A percentile compares a stretch with the other conserved stretches of the same genome.
Evolutionary conservation across 2,797 vertebrate genomes (phyloP).

Genomic region (Danio choprae): DNA sequence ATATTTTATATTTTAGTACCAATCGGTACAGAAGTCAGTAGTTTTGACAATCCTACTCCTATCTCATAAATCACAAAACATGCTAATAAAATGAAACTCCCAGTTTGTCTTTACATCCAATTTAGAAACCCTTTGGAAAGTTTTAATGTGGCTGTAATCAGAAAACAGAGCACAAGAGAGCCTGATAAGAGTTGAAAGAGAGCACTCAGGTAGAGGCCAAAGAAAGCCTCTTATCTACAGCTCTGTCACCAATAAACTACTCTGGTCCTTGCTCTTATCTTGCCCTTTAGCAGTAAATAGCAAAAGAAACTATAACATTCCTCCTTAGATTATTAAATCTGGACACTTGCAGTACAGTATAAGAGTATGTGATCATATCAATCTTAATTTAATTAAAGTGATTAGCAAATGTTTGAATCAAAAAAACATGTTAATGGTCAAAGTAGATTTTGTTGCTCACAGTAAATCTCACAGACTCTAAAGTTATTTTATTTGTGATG

Average conservation of each 20-base stretch:
- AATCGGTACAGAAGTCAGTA: too few relatives aligned
- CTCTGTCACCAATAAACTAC: conserved; percentile 55
- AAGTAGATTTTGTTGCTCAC: not conserved
- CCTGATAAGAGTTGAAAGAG: conserved; percentile 54
- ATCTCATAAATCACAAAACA: conserved; percentile 14
- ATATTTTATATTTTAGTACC: too few relatives aligned
- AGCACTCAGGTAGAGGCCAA: conserved; percentile 50
- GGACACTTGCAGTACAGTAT: not conserved
- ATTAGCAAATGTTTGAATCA: not conserved
- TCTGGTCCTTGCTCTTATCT: conserved; percentile 39
- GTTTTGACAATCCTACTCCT: not conserved
- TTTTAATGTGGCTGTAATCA: conserved; percentile 42
- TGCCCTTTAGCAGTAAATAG: conserved; percentile 48
- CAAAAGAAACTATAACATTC: conserved; percentile 43
- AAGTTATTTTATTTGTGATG: not conserved
- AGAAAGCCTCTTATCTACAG: conserved; percentile 64
- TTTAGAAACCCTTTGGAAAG: conserved; percentile 6
- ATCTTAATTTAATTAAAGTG: not conserved
- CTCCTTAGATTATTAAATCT: conserved; percentile 1
- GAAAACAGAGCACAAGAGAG: conserved; percentile 19
- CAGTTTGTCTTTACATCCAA: not conserved
- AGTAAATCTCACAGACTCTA: not conserved
- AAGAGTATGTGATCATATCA: not conserved
- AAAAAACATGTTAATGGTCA: not conserved
- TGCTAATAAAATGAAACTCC: not conserved